Base-by-base conservation (phyloP, 2,888 invertebrate species). In the Erynnis tages region DNA sequence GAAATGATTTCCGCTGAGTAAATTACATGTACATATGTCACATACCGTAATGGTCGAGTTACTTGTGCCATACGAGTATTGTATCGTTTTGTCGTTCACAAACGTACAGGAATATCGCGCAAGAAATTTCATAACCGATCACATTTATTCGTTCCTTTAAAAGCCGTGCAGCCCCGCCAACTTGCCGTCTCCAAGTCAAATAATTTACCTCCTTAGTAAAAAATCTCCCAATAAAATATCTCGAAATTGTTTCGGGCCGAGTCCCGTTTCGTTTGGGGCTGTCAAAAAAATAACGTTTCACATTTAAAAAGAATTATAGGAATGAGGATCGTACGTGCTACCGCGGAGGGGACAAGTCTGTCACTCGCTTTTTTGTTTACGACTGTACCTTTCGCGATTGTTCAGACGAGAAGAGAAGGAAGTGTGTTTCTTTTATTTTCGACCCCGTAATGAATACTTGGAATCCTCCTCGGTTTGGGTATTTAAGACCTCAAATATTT, bases 281-380 rank as follows among this genome's bases (percentile, higher is more conserved):
- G 86, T 85, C 86, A 85, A 73, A 85, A 84, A 83, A 85, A 85
- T 85, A 82, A 76, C 80, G 69, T 71, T 73, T 72, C 76, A 73
- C 77, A 76, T 85, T 84, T 80, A 82, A 83, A 82, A 78, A 82
- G 83, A 84, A 79, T 80, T 81, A 82, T 76, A 74, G 76, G 78
- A 73, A 73, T 71, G 74, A 72, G 60, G 69, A 61, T 58, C 61
- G 75, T 78, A 80, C 82, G 84, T 82, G 80, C 66, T 66, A 55
- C 52, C 46, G 55, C 55, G 56, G 58, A 62, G 66, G 68, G 63
- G 62, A 55, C 60, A 49, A 54, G 47, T 40, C 35, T 50, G 34
- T 53, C 45, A 53, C 44, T 53, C 45, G 32, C 38, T 53, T 53
- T 53, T 53, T 53, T 50, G 50, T 50, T 50, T 50, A 50, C 50